Conservation (phyloP, 2,113 vertebrate genomes). For the Tachuris rubrigastra region DNA sequence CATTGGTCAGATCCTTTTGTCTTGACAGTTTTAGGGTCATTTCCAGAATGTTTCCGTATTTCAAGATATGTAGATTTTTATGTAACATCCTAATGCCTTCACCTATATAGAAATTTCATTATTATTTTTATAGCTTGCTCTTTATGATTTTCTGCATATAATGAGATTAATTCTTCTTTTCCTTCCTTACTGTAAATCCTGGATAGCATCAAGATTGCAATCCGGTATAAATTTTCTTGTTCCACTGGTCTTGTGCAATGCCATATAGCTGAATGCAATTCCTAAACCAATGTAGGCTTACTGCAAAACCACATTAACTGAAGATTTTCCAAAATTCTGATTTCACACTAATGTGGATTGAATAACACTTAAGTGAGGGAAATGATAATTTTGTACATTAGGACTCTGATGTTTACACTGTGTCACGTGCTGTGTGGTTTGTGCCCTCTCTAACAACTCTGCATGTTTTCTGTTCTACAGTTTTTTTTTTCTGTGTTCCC, state of each 20-base stretch:
- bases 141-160: background rate
- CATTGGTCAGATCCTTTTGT: background rate
- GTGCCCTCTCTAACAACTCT: background rate
- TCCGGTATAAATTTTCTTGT: background rate
- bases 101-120: background rate
- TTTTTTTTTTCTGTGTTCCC: background rate
- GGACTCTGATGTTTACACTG: background rate
- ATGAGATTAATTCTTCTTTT: background rate
- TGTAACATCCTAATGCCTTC: background rate
- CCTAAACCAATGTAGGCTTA: background rate
- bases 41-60: background rate
- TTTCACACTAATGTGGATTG: background rate
- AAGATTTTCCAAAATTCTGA: background rate
- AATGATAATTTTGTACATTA: background rate
- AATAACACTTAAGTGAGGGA: background rate
- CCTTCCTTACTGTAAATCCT: background rate
- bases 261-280: background rate
- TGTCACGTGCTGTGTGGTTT: background rate
- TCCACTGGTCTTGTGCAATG: background rate
- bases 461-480: background rate
- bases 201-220: background rate
- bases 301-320: background rate
- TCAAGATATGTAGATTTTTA: background rate
- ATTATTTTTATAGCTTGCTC: background rate
- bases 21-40: background rate